Conservation (phyloP, 1,140 invertebrate genomes). For the Drosophila quadrilineata region DNA sequence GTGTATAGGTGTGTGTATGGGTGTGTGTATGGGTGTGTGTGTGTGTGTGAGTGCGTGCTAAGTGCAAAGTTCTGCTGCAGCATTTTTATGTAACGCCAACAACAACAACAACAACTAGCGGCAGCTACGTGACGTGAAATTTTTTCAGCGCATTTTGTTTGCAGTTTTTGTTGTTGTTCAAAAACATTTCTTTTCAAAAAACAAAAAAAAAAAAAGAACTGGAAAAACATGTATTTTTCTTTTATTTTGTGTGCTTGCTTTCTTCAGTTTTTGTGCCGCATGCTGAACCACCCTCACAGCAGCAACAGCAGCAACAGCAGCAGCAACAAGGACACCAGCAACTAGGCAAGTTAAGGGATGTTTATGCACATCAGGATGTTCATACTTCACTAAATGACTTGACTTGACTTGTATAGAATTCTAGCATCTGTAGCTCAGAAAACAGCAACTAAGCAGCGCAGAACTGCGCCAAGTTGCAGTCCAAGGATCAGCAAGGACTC, state of each 20-base stretch:
- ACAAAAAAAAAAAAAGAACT: too few relatives aligned
- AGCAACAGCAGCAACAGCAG: slow-evolving; percentile 7
- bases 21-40: neutral
- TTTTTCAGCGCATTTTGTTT: slow-evolving; percentile 69
- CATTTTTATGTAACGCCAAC: slow-evolving; percentile 33
- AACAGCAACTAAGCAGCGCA: slow-evolving; percentile 1
- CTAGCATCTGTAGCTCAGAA: slow-evolving; percentile 35
- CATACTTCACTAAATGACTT: slow-evolving; percentile 72
- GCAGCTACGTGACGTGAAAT: slow-evolving; percentile 68
- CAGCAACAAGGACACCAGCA: slow-evolving; percentile 5
- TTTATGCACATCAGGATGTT: slow-evolving; percentile 65
- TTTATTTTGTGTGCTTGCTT: slow-evolving; percentile 35
- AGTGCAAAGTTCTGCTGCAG: slow-evolving; percentile 72
- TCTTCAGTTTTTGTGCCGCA: slow-evolving; percentile 25
- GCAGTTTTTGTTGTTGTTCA: slow-evolving; percentile 51
- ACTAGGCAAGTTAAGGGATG: slow-evolving; percentile 69
- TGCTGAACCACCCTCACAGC: slow-evolving; percentile 57
- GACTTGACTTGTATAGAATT: too few relatives aligned
- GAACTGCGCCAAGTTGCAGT: neutral
- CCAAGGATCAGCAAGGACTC: neutral
- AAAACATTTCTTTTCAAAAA: slow-evolving; percentile 73
- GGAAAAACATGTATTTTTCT: slow-evolving; percentile 66
- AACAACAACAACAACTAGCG: slow-evolving; percentile 4
- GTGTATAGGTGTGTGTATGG: slow-evolving; percentile 7
- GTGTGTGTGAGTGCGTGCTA: slow-evolving; percentile 38